Conservation (phyloP, 2,113 vertebrate species). For the Sylvilagus bachmani region DNA sequence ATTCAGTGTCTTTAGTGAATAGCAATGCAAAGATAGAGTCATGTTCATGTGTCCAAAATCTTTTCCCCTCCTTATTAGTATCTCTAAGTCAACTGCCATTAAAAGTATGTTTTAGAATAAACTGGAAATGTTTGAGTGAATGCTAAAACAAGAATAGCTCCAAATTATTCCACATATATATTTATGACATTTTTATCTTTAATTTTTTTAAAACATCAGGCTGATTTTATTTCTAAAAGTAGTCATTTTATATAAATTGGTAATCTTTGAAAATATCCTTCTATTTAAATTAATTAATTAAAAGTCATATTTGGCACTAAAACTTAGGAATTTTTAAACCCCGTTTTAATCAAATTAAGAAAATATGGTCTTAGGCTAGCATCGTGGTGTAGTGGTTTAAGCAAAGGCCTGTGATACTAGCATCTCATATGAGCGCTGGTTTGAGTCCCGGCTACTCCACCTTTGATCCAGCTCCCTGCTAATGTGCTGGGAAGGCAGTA, state of each 20-base stretch:
- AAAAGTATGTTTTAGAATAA: background rate
- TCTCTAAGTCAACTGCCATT: slow-evolving; percentile 25
- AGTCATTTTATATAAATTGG: background rate
- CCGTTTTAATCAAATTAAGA: slow-evolving; percentile 8
- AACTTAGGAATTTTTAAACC: background rate
- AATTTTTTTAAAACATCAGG: background rate
- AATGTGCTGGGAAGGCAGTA: no score
- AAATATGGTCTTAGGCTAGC: background rate
- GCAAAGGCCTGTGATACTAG: no score
- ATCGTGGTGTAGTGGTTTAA: no score
- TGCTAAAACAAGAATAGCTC: background rate
- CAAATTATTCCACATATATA: background rate
- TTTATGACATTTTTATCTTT: background rate
- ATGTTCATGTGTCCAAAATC: background rate
- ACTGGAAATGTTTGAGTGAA: background rate
- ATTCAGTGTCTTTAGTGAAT: background rate
- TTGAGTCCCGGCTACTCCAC: no score
- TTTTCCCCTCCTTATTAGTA: background rate
- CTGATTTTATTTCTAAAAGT: slow-evolving; percentile 44
- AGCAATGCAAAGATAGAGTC: background rate
- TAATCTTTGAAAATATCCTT: background rate
- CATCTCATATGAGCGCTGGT: no score
- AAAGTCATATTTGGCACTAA: slow-evolving; percentile 19
- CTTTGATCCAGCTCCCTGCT: no score
- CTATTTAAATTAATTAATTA: slow-evolving; percentile 40